Percentiles rank a stretch among this genome's conserved stretches.
These are phyloP conservation scores for Notechis scutatus DNA, from an alignment of 2,113 vertebrate genomes.

Conservation along the genomic window DNA sequence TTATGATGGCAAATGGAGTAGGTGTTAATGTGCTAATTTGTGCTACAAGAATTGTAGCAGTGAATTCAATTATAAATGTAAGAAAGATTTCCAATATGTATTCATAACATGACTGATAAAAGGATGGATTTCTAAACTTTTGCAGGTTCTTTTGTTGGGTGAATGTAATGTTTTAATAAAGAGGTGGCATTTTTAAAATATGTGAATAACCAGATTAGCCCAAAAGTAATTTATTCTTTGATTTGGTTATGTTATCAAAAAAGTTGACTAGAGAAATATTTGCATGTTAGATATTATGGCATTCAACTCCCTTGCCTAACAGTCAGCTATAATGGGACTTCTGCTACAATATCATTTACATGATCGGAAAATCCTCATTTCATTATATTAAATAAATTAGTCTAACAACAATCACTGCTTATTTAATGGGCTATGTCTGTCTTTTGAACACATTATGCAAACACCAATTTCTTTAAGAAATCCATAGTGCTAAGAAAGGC, in stretches of 20 bases:
- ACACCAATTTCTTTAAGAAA: background rate
- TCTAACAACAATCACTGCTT: background rate
- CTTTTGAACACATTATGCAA: background rate
- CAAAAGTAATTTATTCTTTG: background rate
- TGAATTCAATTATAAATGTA: background rate
- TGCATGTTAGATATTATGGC: background rate
- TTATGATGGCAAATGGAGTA: slow-evolving; percentile 7
- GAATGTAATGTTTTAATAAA: background rate
- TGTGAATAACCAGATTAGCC: background rate
- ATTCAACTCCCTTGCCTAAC: background rate
- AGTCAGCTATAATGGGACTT: background rate
- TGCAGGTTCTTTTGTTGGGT: background rate
- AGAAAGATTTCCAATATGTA: slow-evolving; percentile 17
- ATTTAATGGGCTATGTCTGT: background rate
- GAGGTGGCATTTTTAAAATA: background rate
- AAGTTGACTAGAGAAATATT: background rate
- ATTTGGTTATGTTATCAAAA: background rate
- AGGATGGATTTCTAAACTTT: background rate
- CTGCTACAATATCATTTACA: background rate
- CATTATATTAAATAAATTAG: background rate
- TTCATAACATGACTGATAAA: background rate
- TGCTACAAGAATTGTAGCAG: slow-evolving; percentile 4
- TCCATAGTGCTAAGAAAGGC: background rate
- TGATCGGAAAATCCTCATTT: background rate
- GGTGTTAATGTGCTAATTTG: slow-evolving; percentile 23